phyloP scores from a whole-genome alignment of 2,797 vertebrate genomes.

The Muraenolepis orangiensis region DNA sequence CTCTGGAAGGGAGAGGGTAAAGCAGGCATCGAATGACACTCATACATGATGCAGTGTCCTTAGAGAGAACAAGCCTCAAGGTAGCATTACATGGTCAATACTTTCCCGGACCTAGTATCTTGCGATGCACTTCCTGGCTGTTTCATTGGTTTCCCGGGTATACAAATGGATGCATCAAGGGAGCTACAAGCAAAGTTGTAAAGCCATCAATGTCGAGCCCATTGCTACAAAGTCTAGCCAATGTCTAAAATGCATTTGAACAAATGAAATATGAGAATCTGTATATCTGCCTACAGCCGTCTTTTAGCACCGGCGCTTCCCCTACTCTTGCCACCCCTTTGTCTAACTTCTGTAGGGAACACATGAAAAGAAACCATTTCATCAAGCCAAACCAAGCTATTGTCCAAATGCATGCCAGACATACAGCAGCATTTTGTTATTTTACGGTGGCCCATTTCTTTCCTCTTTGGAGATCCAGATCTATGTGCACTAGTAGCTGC shows the following conservation, averaged over 20 bases:
- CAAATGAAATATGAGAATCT: constrained; percentile 5
- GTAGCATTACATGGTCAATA: neutral
- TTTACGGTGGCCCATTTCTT: constrained; percentile 54
- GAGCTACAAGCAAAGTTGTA: neutral
- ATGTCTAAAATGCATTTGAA: constrained; percentile 1
- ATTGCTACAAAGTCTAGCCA: constrained; percentile 6
- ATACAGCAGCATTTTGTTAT: constrained; percentile 49
- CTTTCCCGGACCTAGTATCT: neutral
- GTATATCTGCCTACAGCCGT: neutral
- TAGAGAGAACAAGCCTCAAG: constrained; percentile 1
- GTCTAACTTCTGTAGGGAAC: neutral
- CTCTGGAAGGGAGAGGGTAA: constrained; percentile 24
- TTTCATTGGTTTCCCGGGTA: neutral
- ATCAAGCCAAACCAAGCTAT: constrained; percentile 22
- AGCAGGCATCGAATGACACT: constrained; percentile 49
- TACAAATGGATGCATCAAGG: neutral
- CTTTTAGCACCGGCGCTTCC: no score
- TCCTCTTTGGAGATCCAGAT: constrained; percentile 49
- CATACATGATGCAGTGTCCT: constrained; percentile 24
- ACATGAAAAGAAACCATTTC: neutral
- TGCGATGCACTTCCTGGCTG: neutral
- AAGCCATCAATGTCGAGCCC: neutral
- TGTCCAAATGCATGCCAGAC: constrained; percentile 28
- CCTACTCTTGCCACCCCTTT: constrained; percentile 3
- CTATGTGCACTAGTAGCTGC: constrained; percentile 45